Percentiles rank a stretch among this genome's conserved stretches.
phyloP scores from a whole-genome alignment of 1,140 invertebrate genomes.

The Drosophila persimilis region DNA sequence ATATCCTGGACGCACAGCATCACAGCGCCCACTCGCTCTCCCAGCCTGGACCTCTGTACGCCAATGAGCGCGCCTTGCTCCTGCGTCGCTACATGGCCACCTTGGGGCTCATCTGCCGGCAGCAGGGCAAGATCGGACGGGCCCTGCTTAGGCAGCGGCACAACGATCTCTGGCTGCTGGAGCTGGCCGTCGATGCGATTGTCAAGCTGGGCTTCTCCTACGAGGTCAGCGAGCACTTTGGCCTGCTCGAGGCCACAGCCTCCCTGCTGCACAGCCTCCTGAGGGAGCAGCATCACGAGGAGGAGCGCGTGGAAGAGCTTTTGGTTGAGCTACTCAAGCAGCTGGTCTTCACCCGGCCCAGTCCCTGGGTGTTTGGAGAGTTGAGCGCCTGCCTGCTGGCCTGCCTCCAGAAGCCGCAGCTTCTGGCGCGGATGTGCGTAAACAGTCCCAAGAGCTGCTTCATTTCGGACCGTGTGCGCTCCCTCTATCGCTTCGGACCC shows the following conservation, averaged over 20 bases:
- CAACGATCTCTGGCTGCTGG: constrained; percentile 46
- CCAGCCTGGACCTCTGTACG: constrained; percentile 40
- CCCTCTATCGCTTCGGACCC: constrained; percentile 63
- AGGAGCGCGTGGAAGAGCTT: not conserved
- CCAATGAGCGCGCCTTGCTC: constrained; percentile 46
- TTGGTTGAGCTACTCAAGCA: constrained; percentile 64
- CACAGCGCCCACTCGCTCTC: constrained; percentile 16
- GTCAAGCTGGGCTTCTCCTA: constrained; percentile 61
- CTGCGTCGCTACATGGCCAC: constrained; percentile 68
- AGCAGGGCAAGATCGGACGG: constrained; percentile 24
- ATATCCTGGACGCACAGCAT: constrained; percentile 31
- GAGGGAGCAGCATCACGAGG: not conserved
- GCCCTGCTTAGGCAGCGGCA: constrained; percentile 46
- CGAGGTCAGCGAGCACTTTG: constrained; percentile 66
- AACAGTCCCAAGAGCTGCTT: constrained; percentile 59
- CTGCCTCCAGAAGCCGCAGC: constrained; percentile 25
- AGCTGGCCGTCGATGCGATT: constrained; percentile 59
- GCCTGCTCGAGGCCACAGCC: constrained; percentile 61
- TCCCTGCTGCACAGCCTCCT: constrained; percentile 54
- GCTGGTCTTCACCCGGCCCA: constrained; percentile 67
- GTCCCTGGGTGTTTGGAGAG: constrained; percentile 65
- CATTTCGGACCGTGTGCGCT: constrained; percentile 63
- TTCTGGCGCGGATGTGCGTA: constrained; percentile 53
- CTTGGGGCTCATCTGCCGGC: constrained; percentile 59
- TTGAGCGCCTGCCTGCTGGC: constrained; percentile 60